phyloP scores from a whole-genome alignment of 2,113 vertebrate species.

The Pseudorhombus dupliciocellatus region DNA sequence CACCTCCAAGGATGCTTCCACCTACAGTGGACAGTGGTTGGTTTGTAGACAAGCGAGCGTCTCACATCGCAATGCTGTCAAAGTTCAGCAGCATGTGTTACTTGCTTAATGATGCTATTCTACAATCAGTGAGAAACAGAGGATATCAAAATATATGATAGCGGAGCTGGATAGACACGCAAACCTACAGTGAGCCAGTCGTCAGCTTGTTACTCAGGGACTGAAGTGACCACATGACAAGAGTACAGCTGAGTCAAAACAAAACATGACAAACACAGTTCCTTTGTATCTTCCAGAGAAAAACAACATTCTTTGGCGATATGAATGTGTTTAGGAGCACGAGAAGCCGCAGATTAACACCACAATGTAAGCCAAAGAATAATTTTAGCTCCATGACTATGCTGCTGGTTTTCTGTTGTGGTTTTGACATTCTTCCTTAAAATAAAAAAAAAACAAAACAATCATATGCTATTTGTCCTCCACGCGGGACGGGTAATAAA shows the following conservation, averaged over 20 bases:
- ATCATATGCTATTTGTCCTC: slow-evolving; percentile 64
- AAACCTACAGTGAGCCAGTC: slow-evolving; percentile 40
- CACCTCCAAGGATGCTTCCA: too few species aligned
- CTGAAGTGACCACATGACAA: slow-evolving; percentile 62
- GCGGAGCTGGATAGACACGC: slow-evolving; percentile 1
- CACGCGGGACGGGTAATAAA: slow-evolving; percentile 55
- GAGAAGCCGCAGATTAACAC: slow-evolving; percentile 70
- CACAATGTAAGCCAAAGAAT: slow-evolving; percentile 52
- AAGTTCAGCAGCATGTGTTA: too few species aligned
- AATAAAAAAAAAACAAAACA: slow-evolving; percentile 44
- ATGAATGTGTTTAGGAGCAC: slow-evolving; percentile 66
- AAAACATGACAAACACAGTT: slow-evolving; percentile 61
- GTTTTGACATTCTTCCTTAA: slow-evolving; percentile 60
- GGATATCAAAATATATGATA: slow-evolving; percentile 14
- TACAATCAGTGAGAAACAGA: slow-evolving; percentile 5
- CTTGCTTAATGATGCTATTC: background rate
- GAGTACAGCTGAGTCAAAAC: slow-evolving; percentile 45
- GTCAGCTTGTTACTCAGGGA: slow-evolving; percentile 49
- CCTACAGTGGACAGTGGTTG: too few species aligned
- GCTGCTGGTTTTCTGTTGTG: slow-evolving; percentile 59
- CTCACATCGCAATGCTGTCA: too few species aligned
- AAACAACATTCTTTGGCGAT: slow-evolving; percentile 75
- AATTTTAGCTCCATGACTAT: slow-evolving; percentile 57
- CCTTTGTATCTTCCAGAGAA: slow-evolving; percentile 61
- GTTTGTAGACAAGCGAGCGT: too few species aligned